A percentile compares a stretch with the other conserved stretches of the same genome.
Conservation (phyloP, 2,888 invertebrate species). For the Nomada lathburiana region DNA sequence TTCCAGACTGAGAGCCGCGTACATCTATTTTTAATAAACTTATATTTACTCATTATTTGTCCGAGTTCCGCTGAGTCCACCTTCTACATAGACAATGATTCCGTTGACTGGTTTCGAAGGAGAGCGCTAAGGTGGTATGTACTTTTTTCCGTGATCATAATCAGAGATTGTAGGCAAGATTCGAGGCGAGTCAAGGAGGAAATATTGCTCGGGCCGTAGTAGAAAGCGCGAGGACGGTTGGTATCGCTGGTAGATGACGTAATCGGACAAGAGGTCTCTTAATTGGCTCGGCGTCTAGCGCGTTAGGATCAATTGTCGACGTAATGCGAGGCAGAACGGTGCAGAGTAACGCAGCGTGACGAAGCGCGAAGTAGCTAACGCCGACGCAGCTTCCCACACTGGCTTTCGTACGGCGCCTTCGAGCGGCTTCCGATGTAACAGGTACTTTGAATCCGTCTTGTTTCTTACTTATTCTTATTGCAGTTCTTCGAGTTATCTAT, state of each 20-base stretch:
- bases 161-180: neutral
- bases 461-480: neutral
- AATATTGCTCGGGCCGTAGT: constrained; percentile 29
- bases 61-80: too few species aligned
- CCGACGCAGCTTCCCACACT: constrained; percentile 78
- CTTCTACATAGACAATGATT: neutral
- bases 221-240: constrained; percentile 47
- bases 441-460: constrained; percentile 45
- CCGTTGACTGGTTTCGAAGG: neutral
- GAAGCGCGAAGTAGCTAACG: constrained; percentile 61
- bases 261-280: constrained; percentile 71
- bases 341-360: constrained; percentile 50
- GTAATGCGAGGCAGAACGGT: constrained; percentile 66
- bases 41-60: too few species aligned
- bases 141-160: neutral
- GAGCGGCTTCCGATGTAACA: constrained; percentile 52
- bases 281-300: constrained; percentile 79
- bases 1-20: too few species aligned
- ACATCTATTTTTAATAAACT: too few species aligned
- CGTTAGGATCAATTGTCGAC: constrained; percentile 78
- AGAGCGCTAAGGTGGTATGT: neutral
- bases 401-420: constrained; percentile 55
- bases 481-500: constrained; percentile 15
- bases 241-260: constrained; percentile 61
- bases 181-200: constrained; percentile 26